phyloP scores from a whole-genome alignment of 2,113 vertebrate genomes.

The Megalops atlanticus region DNA sequence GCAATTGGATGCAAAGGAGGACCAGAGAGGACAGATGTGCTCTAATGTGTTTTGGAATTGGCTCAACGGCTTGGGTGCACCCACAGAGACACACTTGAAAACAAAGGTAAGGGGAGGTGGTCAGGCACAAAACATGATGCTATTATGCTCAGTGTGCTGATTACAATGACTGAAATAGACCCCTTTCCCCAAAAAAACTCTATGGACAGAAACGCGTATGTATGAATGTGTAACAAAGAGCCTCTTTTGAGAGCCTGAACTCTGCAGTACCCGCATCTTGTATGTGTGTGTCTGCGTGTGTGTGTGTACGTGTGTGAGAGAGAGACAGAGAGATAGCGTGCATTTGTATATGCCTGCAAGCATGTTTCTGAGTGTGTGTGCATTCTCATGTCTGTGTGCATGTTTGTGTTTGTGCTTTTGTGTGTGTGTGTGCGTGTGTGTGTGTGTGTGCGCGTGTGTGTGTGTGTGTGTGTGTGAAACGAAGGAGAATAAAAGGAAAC shows the following conservation, averaged over 20 bases:
- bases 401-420: not conserved
- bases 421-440: not conserved
- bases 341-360: not conserved
- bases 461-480: not conserved
- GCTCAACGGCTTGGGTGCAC: constrained; percentile 50
- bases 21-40: constrained; percentile 52
- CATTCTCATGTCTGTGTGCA: not conserved
- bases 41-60: constrained; percentile 54
- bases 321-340: too few species aligned
- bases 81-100: constrained; percentile 48
- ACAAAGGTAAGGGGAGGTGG: constrained; percentile 47
- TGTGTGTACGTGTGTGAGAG: not conserved
- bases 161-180: not conserved
- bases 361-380: not conserved
- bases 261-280: not conserved
- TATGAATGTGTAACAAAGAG: not conserved
- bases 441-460: constrained; percentile 1
- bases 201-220: not conserved
- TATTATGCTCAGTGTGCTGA: not conserved
- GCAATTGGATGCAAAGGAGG: constrained; percentile 47
- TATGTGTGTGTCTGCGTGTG: not conserved
- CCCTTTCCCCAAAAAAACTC: too few species aligned
- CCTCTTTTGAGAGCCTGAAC: not conserved
- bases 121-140: not conserved
- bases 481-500: constrained; percentile 15